Conservation (phyloP, 2,888 invertebrate genomes). For the Melanostoma mellinum region DNA sequence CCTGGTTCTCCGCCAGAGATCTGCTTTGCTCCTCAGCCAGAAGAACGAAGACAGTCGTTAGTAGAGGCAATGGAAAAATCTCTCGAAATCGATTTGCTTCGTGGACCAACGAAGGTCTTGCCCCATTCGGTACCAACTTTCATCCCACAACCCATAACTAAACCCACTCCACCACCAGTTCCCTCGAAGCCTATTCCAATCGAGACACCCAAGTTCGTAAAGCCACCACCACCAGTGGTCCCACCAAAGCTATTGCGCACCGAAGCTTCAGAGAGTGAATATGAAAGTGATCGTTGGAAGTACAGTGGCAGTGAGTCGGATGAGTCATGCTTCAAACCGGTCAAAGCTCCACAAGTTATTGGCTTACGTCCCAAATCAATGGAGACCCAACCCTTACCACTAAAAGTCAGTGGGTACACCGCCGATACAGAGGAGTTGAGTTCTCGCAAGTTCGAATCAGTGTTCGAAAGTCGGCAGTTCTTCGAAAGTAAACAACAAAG, state of each 20-base stretch:
- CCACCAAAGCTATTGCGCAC: slow-evolving; percentile 85
- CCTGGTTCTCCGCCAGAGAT: slow-evolving; percentile 88
- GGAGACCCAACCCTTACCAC: slow-evolving; percentile 82
- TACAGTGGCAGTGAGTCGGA: slow-evolving; percentile 86
- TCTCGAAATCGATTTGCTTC: slow-evolving; percentile 83
- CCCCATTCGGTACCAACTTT: slow-evolving; percentile 84
- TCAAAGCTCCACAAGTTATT: slow-evolving; percentile 82
- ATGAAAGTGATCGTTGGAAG: slow-evolving; percentile 88
- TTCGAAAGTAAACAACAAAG: slow-evolving; percentile 74
- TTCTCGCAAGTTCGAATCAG: slow-evolving; percentile 78
- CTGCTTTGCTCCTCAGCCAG: slow-evolving; percentile 84
- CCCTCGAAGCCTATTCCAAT: slow-evolving; percentile 83
- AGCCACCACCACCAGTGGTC: slow-evolving; percentile 84
- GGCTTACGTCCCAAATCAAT: slow-evolving; percentile 83
- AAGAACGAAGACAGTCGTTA: slow-evolving; percentile 83
- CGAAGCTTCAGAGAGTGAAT: slow-evolving; percentile 85
- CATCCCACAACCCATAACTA: slow-evolving; percentile 81
- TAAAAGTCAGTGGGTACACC: slow-evolving; percentile 85
- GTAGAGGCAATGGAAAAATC: slow-evolving; percentile 84
- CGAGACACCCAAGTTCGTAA: slow-evolving; percentile 83
- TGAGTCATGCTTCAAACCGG: slow-evolving; percentile 84
- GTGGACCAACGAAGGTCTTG: slow-evolving; percentile 83
- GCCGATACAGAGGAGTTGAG: slow-evolving; percentile 87
- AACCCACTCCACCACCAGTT: slow-evolving; percentile 79
- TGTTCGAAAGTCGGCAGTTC: slow-evolving; percentile 77